Conservation (phyloP, 2,888 invertebrate genomes). For the Eledona agricola region DNA sequence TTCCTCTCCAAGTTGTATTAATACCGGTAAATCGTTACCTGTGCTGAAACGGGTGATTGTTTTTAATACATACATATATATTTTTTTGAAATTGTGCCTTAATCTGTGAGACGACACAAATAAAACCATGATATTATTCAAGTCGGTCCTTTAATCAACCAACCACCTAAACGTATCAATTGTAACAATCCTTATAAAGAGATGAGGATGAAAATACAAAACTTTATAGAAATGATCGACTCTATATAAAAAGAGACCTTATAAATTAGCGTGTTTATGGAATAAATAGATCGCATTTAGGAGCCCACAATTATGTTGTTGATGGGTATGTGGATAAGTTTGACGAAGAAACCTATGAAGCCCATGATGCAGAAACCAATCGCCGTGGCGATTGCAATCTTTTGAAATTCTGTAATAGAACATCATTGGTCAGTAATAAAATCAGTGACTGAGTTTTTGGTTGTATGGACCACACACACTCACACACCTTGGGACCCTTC, state of each 20-base stretch:
- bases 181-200: conserved; percentile 26
- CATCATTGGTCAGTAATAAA: conserved; percentile 2
- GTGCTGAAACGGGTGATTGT: conserved; percentile 47
- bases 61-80: conserved; percentile 38
- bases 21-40: conserved; percentile 45
- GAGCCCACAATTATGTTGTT: conserved; percentile 95
- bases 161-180: conserved; percentile 8
- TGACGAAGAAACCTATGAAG: conserved; percentile 99
- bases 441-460: too few relatives aligned
- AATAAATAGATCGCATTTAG: conserved; percentile 58
- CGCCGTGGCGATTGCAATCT: conserved; percentile 98
- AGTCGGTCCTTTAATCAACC: neutral
- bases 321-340: conserved; percentile 99
- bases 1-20: conserved; percentile 21
- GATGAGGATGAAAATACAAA: conserved; percentile 36
- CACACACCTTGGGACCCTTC: conserved; percentile 9
- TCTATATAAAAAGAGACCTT: conserved; percentile 39
- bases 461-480: too few relatives aligned
- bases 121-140: conserved; percentile 30
- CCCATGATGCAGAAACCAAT: conserved; percentile 99
- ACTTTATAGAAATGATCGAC: conserved; percentile 39
- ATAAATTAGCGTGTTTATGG: conserved; percentile 28
- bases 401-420: conserved; percentile 89
- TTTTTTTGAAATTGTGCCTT: conserved; percentile 55
- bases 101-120: conserved; percentile 41